Evolutionary conservation across 2,113 vertebrate species (phyloP).

Genomic region (Pygoscelis adeliae): DNA sequence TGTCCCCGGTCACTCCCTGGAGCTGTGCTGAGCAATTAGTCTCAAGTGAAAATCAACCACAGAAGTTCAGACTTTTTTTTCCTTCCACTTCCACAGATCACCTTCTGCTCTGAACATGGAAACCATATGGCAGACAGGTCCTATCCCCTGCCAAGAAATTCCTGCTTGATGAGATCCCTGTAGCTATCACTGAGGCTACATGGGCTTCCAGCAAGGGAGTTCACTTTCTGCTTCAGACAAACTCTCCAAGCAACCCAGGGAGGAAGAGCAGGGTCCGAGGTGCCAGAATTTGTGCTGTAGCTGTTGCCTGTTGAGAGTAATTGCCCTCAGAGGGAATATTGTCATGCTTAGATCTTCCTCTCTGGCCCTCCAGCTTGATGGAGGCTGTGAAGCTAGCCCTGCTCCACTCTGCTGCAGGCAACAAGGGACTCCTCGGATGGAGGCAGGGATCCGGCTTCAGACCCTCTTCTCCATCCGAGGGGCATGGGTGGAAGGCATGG

Average conservation of each 20-base stretch:
- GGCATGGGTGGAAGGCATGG: accelerated
- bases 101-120: conserved; percentile 69
- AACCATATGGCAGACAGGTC: conserved; percentile 73
- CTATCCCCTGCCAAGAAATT: conserved; percentile 69
- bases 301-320: conserved; percentile 51
- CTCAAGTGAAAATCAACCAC: conserved; percentile 52
- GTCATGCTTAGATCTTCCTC: not conserved
- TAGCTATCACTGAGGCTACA: conserved; percentile 48
- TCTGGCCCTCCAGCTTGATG: not conserved
- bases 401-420: not conserved
- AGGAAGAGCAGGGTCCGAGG: not conserved
- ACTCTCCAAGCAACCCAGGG: not conserved
- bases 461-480: not conserved
- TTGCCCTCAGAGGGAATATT: conserved; percentile 34
- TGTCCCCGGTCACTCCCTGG: not conserved
- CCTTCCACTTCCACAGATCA: conserved; percentile 57
- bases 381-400: not conserved
- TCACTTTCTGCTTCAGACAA: conserved; percentile 28
- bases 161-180: conserved; percentile 68
- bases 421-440: not conserved
- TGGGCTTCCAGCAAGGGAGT: conserved; percentile 48
- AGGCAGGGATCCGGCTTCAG: not conserved
- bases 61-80: conserved; percentile 5
- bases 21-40: not conserved
- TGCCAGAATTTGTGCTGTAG: conserved; percentile 30